Evolutionary conservation across 1,140 invertebrate species (phyloP).

Genomic region (Psix sp.): DNA sequence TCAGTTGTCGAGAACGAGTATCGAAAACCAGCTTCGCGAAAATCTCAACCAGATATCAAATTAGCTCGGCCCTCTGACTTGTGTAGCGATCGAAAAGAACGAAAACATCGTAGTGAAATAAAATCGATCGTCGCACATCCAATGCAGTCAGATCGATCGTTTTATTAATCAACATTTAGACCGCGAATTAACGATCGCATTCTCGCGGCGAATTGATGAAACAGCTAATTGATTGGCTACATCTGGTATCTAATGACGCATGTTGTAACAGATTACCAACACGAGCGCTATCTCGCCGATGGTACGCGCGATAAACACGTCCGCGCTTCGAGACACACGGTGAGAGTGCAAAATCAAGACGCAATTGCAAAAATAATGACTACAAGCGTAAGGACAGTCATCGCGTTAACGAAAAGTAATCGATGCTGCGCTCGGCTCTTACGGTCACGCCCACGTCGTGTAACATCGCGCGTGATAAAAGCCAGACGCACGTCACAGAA

Average conservation of each 20-base stretch:
- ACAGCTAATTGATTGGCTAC: constrained; percentile 51
- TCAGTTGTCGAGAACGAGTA: constrained; percentile 17
- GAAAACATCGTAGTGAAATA: background rate
- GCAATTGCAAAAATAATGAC: constrained; percentile 50
- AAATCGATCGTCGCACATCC: background rate
- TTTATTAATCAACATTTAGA: constrained; percentile 32
- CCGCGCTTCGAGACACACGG: constrained; percentile 24
- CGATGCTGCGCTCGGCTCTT: constrained; percentile 23
- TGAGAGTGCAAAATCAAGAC: constrained; percentile 48
- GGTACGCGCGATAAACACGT: constrained; percentile 47
- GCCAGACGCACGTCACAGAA: constrained; percentile 31
- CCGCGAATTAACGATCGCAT: constrained; percentile 22
- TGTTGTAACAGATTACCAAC: constrained; percentile 62
- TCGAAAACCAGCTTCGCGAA: constrained; percentile 15
- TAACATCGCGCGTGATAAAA: constrained; percentile 21
- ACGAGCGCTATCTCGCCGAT: constrained; percentile 61
- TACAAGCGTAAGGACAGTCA: constrained; percentile 19
- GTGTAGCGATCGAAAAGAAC: too few species aligned
- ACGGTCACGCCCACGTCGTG: constrained; percentile 30
- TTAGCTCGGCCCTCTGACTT: too few species aligned
- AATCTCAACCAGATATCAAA: background rate
- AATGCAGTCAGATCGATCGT: constrained; percentile 10
- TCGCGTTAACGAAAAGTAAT: constrained; percentile 48
- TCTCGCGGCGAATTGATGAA: constrained; percentile 36
- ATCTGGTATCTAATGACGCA: constrained; percentile 53